Conservation (phyloP, 2,113 vertebrate genomes). For the Gopherus flavomarginatus region DNA sequence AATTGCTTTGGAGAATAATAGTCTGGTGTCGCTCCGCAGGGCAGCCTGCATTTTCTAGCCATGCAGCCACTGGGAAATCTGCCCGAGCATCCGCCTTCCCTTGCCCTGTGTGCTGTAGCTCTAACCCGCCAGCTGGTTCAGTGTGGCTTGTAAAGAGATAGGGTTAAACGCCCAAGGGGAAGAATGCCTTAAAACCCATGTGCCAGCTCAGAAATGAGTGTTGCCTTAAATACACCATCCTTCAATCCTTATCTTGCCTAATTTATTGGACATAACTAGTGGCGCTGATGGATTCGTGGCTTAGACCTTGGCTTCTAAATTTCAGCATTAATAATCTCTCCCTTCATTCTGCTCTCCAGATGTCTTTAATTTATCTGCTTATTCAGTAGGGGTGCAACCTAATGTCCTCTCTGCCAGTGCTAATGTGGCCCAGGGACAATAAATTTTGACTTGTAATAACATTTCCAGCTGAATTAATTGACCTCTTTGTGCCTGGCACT, state of each 20-base stretch:
- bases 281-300: constrained; percentile 83
- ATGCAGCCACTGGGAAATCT: background rate
- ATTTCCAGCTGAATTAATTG: constrained; percentile 74
- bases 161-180: constrained; percentile 32
- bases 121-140: background rate
- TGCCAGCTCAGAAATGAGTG: constrained; percentile 71
- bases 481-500: constrained; percentile 68
- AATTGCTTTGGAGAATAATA: background rate
- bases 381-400: constrained; percentile 74
- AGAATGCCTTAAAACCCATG: background rate
- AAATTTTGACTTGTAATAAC: constrained; percentile 79
- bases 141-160: background rate
- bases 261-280: constrained; percentile 83
- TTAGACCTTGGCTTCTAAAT: constrained; percentile 87
- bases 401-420: constrained; percentile 65
- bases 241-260: constrained; percentile 86
- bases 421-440: constrained; percentile 73
- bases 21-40: background rate
- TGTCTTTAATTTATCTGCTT: constrained; percentile 79
- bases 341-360: constrained; percentile 76
- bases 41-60: background rate
- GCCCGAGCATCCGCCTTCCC: background rate
- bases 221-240: constrained; percentile 82
- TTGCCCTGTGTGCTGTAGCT: background rate
- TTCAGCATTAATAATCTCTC: constrained; percentile 86